A percentile compares a stretch with the other conserved stretches of the same genome.
Evolutionary conservation across 2,797 vertebrate species (phyloP).

Genomic region (Coracias cyanogaster): DNA sequence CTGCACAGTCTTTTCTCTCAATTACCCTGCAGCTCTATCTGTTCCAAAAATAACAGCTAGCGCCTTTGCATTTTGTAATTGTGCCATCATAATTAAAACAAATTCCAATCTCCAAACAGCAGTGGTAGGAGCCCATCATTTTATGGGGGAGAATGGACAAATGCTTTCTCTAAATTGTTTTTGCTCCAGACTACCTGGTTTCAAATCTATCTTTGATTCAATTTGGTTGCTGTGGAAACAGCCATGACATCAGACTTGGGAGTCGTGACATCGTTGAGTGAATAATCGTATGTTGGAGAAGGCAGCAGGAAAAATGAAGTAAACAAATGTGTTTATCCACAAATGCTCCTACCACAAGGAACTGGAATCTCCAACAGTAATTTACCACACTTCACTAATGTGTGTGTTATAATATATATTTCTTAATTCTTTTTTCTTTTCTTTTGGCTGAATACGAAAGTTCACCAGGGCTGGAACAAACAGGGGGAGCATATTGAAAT

Average conservation of each 20-base stretch:
- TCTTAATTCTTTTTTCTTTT: conserved; percentile 57
- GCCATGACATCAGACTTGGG: conserved; percentile 36
- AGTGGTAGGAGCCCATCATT: neutral
- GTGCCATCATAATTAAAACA: conserved; percentile 59
- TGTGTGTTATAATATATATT: conserved; percentile 64
- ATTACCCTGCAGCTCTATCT: conserved; percentile 21
- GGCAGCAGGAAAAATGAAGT: conserved; percentile 24
- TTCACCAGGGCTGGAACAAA: conserved; percentile 72
- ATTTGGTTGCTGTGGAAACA: conserved; percentile 27
- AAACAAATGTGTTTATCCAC: conserved; percentile 63
- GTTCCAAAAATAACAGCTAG: conserved; percentile 59
- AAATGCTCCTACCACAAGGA: conserved; percentile 50
- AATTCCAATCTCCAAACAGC: neutral
- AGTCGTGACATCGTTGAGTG: conserved; percentile 41
- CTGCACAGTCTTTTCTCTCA: neutral
- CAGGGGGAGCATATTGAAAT: conserved; percentile 76
- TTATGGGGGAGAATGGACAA: neutral
- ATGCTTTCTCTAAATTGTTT: neutral
- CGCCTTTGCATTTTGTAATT: conserved; percentile 50
- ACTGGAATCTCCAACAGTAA: conserved; percentile 26
- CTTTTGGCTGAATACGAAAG: conserved; percentile 68
- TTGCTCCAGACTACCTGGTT: conserved; percentile 28
- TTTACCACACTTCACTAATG: conserved; percentile 78
- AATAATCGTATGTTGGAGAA: neutral
- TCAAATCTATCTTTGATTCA: neutral